Base-by-base conservation (phyloP, 2,888 invertebrate genomes). In the Acrocera orbiculus region DNA sequence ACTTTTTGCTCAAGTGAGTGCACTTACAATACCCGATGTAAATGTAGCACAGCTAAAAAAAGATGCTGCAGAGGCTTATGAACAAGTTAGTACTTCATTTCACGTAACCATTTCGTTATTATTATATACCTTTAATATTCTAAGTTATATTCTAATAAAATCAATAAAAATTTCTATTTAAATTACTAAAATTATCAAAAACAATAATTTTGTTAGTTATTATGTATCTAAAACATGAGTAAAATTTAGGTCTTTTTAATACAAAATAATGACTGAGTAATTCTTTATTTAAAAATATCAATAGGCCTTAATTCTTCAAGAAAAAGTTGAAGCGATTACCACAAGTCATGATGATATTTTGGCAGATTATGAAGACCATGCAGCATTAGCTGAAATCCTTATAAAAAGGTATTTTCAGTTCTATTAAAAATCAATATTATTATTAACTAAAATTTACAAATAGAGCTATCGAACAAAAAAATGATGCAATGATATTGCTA, bases 1-100 rank as follows among this genome's bases (percentile, higher is more conserved):
- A 2, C 63, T 89, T 5, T 73, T 85, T 44, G 76, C 76, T 2
- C 77, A 83, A 46, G 82, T 89, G 2, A 75, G 77, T 39, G 76
- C 78, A 23, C 68, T 90, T 1, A 65, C 72, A 17, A 63, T 89
- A 15, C 90, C 92, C 0, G 69, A 73, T 16, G 72, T 87, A 11
- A 75, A 92, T 51, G 65, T 82, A 1, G 65, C 65, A 2, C 62
- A 69, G 41, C 63, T 90, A 33, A 76, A 74, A 43, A 63, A 65
- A 4, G 74, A 79, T 39, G 75, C 86, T 0, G 54, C 46, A 47
- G 46, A 46, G 7, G 74, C 86, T 42, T 77, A 74, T 44, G 64
- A 66, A 33, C 76, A 79, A 53, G 80, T 78, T 54, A 29, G 17
- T 32, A 7, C n/a, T n/a, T n/a, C n/a, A n/a, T n/a, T n/a, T n/a